Conservation (phyloP, 2,888 invertebrate species). For the Muschampia plurimacula region DNA sequence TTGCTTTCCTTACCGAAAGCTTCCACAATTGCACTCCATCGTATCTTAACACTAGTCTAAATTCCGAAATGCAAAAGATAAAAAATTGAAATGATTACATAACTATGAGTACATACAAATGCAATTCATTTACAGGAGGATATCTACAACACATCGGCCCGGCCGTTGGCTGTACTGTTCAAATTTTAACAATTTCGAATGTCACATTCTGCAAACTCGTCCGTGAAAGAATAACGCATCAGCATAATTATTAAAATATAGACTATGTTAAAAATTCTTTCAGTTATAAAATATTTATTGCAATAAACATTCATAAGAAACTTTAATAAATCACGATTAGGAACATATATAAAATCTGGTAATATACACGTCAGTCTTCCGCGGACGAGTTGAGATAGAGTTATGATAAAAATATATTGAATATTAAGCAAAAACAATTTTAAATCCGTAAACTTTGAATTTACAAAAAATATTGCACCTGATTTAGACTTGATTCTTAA, state of each 20-base stretch:
- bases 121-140: slow-evolving; percentile 48
- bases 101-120: slow-evolving; percentile 54
- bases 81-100: slow-evolving; percentile 60
- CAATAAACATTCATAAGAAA: slow-evolving; percentile 36
- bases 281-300: slow-evolving; percentile 35
- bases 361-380: not conserved
- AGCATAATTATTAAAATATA: slow-evolving; percentile 18
- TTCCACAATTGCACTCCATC: slow-evolving; percentile 60
- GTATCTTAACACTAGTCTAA: slow-evolving; percentile 59
- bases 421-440: slow-evolving; percentile 18
- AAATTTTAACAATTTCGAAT: slow-evolving; percentile 20
- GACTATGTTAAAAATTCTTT: slow-evolving; percentile 32
- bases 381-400: not conserved
- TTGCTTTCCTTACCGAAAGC: slow-evolving; percentile 57
- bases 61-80: slow-evolving; percentile 71
- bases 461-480: slow-evolving; percentile 70
- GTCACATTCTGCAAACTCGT: slow-evolving; percentile 11
- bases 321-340: slow-evolving; percentile 34
- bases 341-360: slow-evolving; percentile 33
- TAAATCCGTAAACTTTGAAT: slow-evolving; percentile 30
- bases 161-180: slow-evolving; percentile 23
- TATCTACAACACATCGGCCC: slow-evolving; percentile 23
- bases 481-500: slow-evolving; percentile 53
- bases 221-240: not conserved
- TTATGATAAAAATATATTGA: slow-evolving; percentile 9